A percentile compares a stretch with the other conserved stretches of the same genome.
Conservation (phyloP, 2,113 vertebrate genomes). For the Thomomys bottae region DNA sequence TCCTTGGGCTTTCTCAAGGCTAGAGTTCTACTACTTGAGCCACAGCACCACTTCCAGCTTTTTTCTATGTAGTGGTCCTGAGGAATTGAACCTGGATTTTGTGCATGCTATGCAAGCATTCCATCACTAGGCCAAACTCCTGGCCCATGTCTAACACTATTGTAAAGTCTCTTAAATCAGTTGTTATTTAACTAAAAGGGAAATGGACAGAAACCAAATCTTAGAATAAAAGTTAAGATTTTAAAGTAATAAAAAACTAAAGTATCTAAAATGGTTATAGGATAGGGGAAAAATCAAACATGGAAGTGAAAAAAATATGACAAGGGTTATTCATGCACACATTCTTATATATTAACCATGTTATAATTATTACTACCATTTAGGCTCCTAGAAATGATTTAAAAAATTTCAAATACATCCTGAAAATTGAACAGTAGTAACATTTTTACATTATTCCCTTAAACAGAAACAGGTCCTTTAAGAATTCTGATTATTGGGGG, state of each 20-base stretch:
- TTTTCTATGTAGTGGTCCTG: too few relatives aligned
- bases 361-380: background rate
- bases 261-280: background rate
- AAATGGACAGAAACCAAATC: background rate
- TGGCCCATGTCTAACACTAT: slow-evolving; percentile 1
- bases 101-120: too few relatives aligned
- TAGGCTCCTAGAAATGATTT: background rate
- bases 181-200: background rate
- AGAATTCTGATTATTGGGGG: slow-evolving; percentile 18
- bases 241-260: slow-evolving; percentile 29
- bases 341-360: background rate
- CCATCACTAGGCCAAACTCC: too few relatives aligned
- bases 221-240: slow-evolving; percentile 38
- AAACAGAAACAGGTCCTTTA: slow-evolving; percentile 41
- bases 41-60: too few relatives aligned
- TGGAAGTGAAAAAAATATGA: slow-evolving; percentile 16
- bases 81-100: too few relatives aligned
- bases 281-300: background rate
- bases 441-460: background rate
- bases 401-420: slow-evolving; percentile 25
- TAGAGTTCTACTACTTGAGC: too few relatives aligned
- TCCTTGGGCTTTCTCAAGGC: too few relatives aligned
- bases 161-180: background rate
- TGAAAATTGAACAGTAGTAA: slow-evolving; percentile 6
- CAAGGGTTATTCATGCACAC: background rate